Conservation (phyloP, 2,888 invertebrate species). For the Hipparchia sbordonii region DNA sequence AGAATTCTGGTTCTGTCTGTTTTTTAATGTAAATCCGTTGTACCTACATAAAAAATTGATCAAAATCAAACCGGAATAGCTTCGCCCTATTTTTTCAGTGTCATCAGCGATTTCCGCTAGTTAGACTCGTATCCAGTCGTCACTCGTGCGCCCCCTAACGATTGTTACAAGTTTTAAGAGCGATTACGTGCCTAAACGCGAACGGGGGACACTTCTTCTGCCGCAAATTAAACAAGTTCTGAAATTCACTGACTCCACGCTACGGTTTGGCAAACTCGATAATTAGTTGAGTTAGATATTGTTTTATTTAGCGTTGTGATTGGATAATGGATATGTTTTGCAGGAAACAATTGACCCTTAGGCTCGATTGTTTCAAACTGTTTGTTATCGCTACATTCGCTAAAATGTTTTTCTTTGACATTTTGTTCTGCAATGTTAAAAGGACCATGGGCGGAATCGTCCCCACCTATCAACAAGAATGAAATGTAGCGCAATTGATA, state of each 20-base stretch:
- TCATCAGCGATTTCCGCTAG: slow-evolving; percentile 27
- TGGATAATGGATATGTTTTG: slow-evolving; percentile 29
- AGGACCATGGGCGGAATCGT: no score
- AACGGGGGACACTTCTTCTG: slow-evolving; percentile 58
- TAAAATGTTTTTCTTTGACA: no score
- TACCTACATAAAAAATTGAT: no score
- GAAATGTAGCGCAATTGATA: no score
- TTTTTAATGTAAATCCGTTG: no score
- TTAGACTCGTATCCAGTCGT: slow-evolving; percentile 27
- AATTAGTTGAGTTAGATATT: slow-evolving; percentile 65
- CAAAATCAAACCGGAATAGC: background rate
- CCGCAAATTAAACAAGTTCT: slow-evolving; percentile 80
- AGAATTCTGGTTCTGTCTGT: no score
- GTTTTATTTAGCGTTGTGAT: slow-evolving; percentile 36
- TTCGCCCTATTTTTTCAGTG: slow-evolving; percentile 19
- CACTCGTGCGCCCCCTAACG: slow-evolving; percentile 42
- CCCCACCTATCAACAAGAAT: no score
- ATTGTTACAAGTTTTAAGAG: slow-evolving; percentile 64
- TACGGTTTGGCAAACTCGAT: slow-evolving; percentile 60
- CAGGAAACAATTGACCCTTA: no score
- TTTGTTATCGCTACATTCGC: no score
- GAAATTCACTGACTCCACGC: slow-evolving; percentile 52
- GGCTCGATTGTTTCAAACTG: no score
- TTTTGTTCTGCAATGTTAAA: no score
- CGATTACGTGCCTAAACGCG: slow-evolving; percentile 79